phyloP scores from a whole-genome alignment of 2,113 vertebrate species.

The Jacana jacana region DNA sequence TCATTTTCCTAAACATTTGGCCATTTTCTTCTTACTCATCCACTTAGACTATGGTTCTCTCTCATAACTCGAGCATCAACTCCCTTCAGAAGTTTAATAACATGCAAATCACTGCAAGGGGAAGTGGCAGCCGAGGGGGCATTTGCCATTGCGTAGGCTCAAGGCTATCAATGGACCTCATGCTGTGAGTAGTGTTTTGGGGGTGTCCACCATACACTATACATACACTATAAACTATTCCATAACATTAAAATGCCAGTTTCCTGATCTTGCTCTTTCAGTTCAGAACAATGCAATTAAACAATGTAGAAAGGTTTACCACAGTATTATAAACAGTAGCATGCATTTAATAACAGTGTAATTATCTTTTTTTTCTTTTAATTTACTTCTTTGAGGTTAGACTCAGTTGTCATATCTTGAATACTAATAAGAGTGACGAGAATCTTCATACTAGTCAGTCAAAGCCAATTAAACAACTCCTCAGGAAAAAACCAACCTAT shows the following conservation, averaged over 20 bases:
- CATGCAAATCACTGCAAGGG: not conserved
- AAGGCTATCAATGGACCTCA: not conserved
- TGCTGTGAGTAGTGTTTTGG: too few relatives aligned
- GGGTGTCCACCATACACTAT: not conserved
- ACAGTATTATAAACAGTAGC: not conserved
- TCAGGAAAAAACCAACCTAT: not conserved
- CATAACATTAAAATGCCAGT: not conserved
- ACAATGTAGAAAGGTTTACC: not conserved
- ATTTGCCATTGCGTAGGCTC: fast-evolving
- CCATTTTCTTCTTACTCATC: not conserved
- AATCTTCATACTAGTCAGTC: not conserved
- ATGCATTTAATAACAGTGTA: not conserved
- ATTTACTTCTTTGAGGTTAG: not conserved
- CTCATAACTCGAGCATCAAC: fast-evolving
- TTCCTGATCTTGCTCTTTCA: not conserved
- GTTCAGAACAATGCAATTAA: not conserved
- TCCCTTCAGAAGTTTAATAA: not conserved
- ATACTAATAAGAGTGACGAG: not conserved
- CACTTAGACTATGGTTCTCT: not conserved
- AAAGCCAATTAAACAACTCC: not conserved
- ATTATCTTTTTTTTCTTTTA: not conserved
- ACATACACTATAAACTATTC: not conserved
- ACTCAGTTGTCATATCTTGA: not conserved
- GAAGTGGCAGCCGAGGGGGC: not conserved
- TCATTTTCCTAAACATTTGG: not conserved